Base-by-base conservation (phyloP, 2,113 vertebrate species). In the Synchiropus splendidus region DNA sequence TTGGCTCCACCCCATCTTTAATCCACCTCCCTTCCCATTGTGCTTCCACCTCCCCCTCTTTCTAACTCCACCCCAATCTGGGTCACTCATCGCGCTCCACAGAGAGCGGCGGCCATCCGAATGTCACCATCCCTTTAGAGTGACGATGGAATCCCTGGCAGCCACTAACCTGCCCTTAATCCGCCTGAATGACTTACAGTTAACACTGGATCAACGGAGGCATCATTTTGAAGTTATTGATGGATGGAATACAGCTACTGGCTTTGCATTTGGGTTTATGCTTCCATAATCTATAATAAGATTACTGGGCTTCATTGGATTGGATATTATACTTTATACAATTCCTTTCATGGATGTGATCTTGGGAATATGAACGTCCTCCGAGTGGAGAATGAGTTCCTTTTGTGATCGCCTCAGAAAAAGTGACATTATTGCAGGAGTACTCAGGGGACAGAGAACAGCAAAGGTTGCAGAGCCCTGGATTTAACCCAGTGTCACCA, bases 121-220 rank as follows among this genome's bases (percentile, higher is more conserved):
- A 77, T 75, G 77, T 78, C 79, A 70, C 50, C 70, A 64, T 68
- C 51, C 64, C 73, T 79, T 79, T 74, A 60, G 52, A 64, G 51
- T 45, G 48, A 67, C 65, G 55, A 38, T 38, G 52, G 67, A 61
- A 59, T 71, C 67, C 48, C 54, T 51, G 66, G 63, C 70, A 73
- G 68, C 38, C 57, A 54, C 53, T 65, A 57, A 64, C 76, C 72
- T 72, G 68, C 44, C 64, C 70, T 69, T 70, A 78, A 81, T 81
- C 77, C 72, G 21, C 4, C 21, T 27, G 21, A 27, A 27, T 8
- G 21, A 5, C 21, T 8, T 8, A 27, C 21, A 27, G 21, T 27
- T 5, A n/a, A n/a, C n/a, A n/a, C n/a, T n/a, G n/a, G n/a, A n/a
- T n/a, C n/a, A 8, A 8, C 21, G 21, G 21, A 27, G 21, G 21